Evolutionary conservation across 2,888 invertebrate species (phyloP), one percentile per base, ranked within the genome.

Genomic region (Archaeoteleia sp.): DNA sequence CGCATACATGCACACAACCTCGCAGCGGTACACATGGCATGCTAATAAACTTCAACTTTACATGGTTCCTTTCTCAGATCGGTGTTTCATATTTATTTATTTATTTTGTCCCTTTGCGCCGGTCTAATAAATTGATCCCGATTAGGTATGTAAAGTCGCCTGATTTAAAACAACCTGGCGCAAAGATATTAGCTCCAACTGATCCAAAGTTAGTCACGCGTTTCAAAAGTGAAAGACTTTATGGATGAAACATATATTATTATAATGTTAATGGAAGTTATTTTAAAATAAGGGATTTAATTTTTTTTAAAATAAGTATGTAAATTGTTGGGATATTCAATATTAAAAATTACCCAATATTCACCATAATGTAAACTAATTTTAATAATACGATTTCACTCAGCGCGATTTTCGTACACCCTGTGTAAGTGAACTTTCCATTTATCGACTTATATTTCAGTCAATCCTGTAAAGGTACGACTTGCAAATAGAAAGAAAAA

Each of bases 11-110:
- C 29, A 43, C 63, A 37, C 35, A 30, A 35, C 17, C 20, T 20
- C 37, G 13, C 53, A 23, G 23, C n/a, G 32, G 10, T 58, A 34
- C 51, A 51, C 37, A 23, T 30, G 45, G 61, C 51, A 65, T 65
- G 58, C 53, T 32, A 66, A 66, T 66, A 58, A 58, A 66, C 66
- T 51, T 37, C 34, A 39, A 34, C 34, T 53, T 53, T 66, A 66
- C 66, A 66, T 17, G 66, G 46, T 40, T 58, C 58, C 66, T 66
- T 42, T 45, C 40, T 34, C 48, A 68, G 66, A 66, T 49, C 55
- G 65, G 58, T 54, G 69, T 65, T 66, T 63, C 70, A 71, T 72
- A 62, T 70, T 58, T 69, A 58, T 61, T 45, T 42, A 42, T 12
- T 13, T 42, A 32, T 57, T 23, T 42, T 65, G 35, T 51, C 35